Evolutionary conservation across 2,113 vertebrate species (phyloP).

Genomic region (Antechinus flavipes): DNA sequence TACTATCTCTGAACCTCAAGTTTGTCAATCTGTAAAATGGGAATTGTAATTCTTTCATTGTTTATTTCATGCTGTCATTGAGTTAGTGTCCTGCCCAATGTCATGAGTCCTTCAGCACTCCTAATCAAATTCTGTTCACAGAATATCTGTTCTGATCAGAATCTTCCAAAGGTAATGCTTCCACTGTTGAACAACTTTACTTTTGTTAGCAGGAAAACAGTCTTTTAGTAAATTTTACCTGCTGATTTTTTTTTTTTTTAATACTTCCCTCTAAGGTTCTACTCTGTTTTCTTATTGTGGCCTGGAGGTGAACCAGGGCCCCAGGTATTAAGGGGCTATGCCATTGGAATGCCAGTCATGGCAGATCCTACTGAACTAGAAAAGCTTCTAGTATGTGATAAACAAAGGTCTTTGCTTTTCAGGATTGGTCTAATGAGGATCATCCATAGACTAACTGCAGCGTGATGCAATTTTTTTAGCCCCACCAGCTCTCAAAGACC

Average conservation of each 20-base stretch:
- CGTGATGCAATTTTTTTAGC: background rate
- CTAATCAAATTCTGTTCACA: background rate
- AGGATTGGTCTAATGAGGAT: background rate
- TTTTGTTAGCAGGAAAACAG: background rate
- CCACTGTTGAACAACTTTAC: background rate
- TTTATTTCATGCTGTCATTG: background rate
- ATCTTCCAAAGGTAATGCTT: background rate
- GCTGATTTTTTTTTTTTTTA: background rate
- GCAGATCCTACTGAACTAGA: background rate
- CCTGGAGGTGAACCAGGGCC: background rate
- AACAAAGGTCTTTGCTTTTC: background rate
- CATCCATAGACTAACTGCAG: background rate
- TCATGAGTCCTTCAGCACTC: background rate
- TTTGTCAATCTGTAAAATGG: background rate
- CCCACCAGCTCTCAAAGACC: background rate
- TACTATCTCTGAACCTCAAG: background rate
- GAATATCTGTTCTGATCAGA: background rate
- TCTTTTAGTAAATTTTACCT: background rate
- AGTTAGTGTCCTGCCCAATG: background rate
- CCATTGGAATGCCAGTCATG: background rate
- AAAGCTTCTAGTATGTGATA: background rate
- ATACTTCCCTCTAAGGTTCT: background rate
- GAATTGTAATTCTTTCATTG: background rate
- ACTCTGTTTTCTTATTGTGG: background rate
- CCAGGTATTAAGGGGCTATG: background rate